Conservation (phyloP, 2,113 vertebrate genomes). For the Saimiri boliviensis region DNA sequence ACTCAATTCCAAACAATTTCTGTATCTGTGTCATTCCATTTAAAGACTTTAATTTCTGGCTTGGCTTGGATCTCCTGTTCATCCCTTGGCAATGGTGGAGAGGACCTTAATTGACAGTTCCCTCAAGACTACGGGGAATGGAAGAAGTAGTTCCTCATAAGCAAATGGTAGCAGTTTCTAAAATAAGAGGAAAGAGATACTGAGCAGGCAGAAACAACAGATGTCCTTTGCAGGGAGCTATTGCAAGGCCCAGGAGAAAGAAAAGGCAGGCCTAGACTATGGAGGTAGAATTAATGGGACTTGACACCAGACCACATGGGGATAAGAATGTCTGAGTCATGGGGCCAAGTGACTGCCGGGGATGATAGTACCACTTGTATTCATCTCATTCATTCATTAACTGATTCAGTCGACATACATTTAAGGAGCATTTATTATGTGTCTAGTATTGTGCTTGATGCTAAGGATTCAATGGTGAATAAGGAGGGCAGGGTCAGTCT, state of each 20-base stretch:
- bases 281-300: background rate
- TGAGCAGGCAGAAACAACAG: background rate
- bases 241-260: background rate
- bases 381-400: slow-evolving; percentile 17
- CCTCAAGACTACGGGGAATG: background rate
- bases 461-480: background rate
- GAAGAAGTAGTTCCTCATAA: background rate
- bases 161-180: background rate
- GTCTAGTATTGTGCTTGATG: background rate
- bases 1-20: background rate
- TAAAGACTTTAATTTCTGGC: background rate
- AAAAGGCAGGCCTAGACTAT: background rate
- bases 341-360: background rate
- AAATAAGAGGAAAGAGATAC: slow-evolving; percentile 4
- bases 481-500: background rate
- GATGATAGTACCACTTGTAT: background rate
- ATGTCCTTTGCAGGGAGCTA: background rate
- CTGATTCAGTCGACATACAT: background rate
- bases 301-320: background rate
- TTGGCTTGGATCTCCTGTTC: background rate
- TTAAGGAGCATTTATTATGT: background rate
- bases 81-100: background rate
- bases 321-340: background rate
- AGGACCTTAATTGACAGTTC: background rate
- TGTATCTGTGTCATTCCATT: background rate